phyloP scores from a whole-genome alignment of 2,797 vertebrate species.

The Loris lydekkerianus region DNA sequence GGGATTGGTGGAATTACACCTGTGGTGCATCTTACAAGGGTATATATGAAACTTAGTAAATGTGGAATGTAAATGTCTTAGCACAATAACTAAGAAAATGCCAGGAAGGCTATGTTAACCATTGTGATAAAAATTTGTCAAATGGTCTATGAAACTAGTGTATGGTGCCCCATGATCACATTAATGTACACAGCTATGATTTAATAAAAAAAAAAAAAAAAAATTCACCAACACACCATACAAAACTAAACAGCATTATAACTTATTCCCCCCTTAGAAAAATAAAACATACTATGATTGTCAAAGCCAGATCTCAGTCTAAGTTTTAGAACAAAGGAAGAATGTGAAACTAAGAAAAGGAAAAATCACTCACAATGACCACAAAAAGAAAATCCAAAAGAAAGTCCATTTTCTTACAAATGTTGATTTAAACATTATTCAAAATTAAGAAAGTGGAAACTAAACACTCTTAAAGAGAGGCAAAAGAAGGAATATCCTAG shows the following conservation, averaged over 20 bases:
- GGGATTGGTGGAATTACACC: too few relatives aligned
- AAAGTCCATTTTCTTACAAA: constrained; percentile 95
- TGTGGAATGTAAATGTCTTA: too few relatives aligned
- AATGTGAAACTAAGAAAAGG: constrained; percentile 92
- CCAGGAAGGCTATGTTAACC: too few relatives aligned
- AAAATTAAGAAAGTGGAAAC: background rate
- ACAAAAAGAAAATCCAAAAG: constrained; percentile 93
- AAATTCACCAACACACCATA: constrained; percentile 86
- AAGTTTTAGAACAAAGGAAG: constrained; percentile 94
- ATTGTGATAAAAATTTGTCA: too few relatives aligned
- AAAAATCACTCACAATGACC: constrained; percentile 91
- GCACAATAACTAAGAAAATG: too few relatives aligned
- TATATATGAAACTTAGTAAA: too few relatives aligned
- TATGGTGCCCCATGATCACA: too few relatives aligned
- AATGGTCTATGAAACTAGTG: too few relatives aligned
- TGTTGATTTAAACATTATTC: constrained; percentile 91
- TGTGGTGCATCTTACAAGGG: too few relatives aligned
- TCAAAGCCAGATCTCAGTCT: constrained; percentile 99
- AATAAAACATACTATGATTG: constrained; percentile 99
- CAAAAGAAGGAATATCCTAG: background rate
- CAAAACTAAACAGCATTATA: constrained; percentile 99
- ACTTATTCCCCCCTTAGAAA: constrained; percentile 99
- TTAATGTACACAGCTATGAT: too few relatives aligned
- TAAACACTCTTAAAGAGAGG: background rate
- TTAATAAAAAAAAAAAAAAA: too few relatives aligned